These are phyloP conservation scores for Byasa hedistus DNA, from an alignment of 2,888 invertebrate genomes.

Conservation along the genomic window DNA sequence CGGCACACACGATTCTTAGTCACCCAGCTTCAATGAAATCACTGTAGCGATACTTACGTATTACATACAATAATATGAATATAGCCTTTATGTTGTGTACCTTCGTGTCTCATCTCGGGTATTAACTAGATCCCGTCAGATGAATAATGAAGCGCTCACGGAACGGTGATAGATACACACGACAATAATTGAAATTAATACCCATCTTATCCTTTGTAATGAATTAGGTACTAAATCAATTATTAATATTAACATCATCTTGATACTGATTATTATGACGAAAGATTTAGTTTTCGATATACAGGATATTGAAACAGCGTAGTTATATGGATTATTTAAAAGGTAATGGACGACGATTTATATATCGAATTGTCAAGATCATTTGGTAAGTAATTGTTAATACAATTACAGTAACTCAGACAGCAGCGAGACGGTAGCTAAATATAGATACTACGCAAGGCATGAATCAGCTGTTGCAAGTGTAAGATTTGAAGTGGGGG, in stretches of 20 bases:
- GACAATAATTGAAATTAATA: constrained; percentile 2
- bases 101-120: too few species aligned
- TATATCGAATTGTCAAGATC: too few species aligned
- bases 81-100: neutral
- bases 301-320: too few species aligned
- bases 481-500: constrained; percentile 42
- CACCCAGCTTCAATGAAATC: constrained; percentile 18
- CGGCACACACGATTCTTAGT: constrained; percentile 20
- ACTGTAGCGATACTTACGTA: neutral
- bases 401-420: constrained; percentile 32
- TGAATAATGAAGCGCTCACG: too few species aligned
- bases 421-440: constrained; percentile 52
- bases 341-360: too few species aligned
- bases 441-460: constrained; percentile 59
- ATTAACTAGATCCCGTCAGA: too few species aligned
- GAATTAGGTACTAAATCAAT: constrained; percentile 14
- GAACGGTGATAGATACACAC: neutral
- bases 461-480: constrained; percentile 63
- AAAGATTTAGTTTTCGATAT: too few species aligned
- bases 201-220: constrained; percentile 14
- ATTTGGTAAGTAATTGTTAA: neutral
- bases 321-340: too few species aligned
- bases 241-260: constrained; percentile 3
- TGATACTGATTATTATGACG: neutral
- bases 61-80: neutral